phyloP scores from a whole-genome alignment of 23 tunicate species.

The Oikopleura albicans region DNA sequence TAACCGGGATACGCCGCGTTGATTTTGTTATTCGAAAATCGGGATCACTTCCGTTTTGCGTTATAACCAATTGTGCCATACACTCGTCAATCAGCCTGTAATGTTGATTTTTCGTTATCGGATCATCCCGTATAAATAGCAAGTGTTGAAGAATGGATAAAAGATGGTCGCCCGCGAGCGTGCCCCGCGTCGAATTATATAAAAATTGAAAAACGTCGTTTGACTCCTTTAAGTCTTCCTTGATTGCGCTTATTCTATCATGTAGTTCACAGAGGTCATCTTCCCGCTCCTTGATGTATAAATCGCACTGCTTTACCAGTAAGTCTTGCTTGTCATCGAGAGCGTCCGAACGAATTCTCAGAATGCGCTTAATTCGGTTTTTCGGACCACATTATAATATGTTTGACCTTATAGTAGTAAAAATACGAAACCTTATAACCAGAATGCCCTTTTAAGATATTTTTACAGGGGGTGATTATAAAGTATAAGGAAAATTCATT shows the following conservation, averaged over 20 bases:
- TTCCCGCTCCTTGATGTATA: constrained; percentile 1
- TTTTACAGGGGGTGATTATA: no score
- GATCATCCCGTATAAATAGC: not conserved
- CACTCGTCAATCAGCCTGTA: constrained; percentile 77
- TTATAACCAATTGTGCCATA: constrained; percentile 38
- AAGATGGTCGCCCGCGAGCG: not conserved
- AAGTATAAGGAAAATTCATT: no score
- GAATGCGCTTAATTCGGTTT: not conserved
- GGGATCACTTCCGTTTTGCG: not conserved
- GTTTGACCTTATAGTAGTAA: no score
- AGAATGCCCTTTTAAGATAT: no score
- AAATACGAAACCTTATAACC: no score
- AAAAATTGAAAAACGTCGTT: not conserved
- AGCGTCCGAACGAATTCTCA: not conserved
- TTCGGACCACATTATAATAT: no score
- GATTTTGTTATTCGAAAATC: not conserved
- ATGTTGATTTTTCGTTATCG: constrained; percentile 5
- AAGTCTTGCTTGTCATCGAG: constrained; percentile 9
- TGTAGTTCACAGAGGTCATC: not conserved
- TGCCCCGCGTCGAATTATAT: not conserved
- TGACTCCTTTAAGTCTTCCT: not conserved
- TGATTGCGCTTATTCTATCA: not conserved
- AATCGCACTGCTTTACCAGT: not conserved
- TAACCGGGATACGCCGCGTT: not conserved
- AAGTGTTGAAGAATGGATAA: not conserved